These are phyloP conservation scores for Anas acuta DNA, from an alignment of 2,797 vertebrate species.

Conservation along the genomic window DNA sequence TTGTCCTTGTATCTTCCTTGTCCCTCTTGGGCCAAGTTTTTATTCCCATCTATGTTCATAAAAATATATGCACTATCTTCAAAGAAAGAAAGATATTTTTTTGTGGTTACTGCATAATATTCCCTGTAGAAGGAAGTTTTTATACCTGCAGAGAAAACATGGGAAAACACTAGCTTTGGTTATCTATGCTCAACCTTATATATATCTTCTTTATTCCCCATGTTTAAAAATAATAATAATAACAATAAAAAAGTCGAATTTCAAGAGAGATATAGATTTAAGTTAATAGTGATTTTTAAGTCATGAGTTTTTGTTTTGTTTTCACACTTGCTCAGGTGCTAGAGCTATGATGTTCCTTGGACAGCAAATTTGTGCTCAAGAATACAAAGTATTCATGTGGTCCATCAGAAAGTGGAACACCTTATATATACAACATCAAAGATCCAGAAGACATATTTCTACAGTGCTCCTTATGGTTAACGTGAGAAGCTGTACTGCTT, in stretches of 20 bases:
- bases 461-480: accelerated
- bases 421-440: background rate
- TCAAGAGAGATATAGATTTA: background rate
- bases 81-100: background rate
- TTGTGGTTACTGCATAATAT: background rate
- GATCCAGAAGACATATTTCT: background rate
- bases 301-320: background rate
- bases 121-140: background rate
- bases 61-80: background rate
- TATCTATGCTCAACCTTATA: accelerated
- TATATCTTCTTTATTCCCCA: background rate
- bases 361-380: background rate
- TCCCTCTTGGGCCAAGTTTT: background rate
- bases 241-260: accelerated
- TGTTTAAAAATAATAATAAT: background rate
- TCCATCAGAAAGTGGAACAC: background rate
- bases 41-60: background rate
- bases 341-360: background rate
- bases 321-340: background rate
- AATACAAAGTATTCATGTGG: background rate
- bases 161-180: background rate
- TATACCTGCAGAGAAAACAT: background rate
- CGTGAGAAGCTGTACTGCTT: background rate
- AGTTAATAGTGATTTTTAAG: background rate
- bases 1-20: background rate